These are phyloP conservation scores for Bos taurus DNA, from an alignment of 2,113 vertebrate genomes.

Conservation along the genomic window ARS-UCD2.0 NC_037337.1:59940001-59940500, in stretches of 20 bases:
- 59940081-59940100: background rate
- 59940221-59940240: background rate
- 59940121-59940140: background rate
- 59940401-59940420: background rate
- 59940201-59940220: background rate
- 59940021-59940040: background rate
- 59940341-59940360: background rate
- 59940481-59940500: background rate
- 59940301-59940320: background rate
- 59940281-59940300: background rate
- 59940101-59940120: background rate
- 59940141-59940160: background rate
- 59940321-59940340: background rate
- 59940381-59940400: background rate
- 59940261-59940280: background rate
- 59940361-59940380: background rate
- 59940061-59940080: background rate
- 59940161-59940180: background rate
- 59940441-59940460: background rate
- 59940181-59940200: background rate
- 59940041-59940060: conserved; percentile 1
- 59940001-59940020: conserved; percentile 10
- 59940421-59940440: background rate
- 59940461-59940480: background rate
- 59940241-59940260: background rate